Conservation (phyloP, 2,888 invertebrate species). For the Orthosia gracilis region DNA sequence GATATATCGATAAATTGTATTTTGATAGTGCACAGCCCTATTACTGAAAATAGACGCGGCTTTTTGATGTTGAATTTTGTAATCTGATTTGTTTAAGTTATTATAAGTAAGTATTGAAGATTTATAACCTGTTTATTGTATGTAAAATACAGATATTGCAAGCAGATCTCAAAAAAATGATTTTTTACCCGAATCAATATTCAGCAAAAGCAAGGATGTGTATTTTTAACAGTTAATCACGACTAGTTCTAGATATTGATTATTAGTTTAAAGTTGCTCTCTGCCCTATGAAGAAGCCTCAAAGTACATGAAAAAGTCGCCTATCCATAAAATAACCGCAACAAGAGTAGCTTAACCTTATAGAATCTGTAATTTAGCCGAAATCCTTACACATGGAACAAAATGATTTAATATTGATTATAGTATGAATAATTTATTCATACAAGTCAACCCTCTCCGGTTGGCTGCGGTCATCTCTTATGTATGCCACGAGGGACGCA, state of each 20-base stretch:
- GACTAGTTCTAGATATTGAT: not conserved
- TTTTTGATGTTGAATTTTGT: conserved; percentile 18
- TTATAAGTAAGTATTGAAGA: not conserved
- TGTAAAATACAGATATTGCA: too few species aligned
- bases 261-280: not conserved
- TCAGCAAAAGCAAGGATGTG: too few species aligned
- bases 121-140: not conserved
- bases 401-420: conserved; percentile 35
- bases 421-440: conserved; percentile 24
- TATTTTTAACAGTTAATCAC: too few species aligned
- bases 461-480: not conserved
- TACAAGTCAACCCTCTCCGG: conserved; percentile 18
- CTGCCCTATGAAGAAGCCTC: not conserved
- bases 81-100: conserved; percentile 9
- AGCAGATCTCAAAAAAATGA: too few species aligned
- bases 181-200: too few species aligned
- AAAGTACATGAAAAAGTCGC: too few species aligned
- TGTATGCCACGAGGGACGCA: conserved; percentile 35
- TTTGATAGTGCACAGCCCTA: conserved; percentile 77
- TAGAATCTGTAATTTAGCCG: not conserved
- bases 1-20: conserved; percentile 84
- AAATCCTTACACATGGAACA: not conserved
- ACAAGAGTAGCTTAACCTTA: not conserved
- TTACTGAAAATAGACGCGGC: conserved; percentile 66
- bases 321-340: not conserved